These are phyloP conservation scores for Rhipidura dahli DNA, from an alignment of 2,113 vertebrate genomes.

Conservation along the genomic window DNA sequence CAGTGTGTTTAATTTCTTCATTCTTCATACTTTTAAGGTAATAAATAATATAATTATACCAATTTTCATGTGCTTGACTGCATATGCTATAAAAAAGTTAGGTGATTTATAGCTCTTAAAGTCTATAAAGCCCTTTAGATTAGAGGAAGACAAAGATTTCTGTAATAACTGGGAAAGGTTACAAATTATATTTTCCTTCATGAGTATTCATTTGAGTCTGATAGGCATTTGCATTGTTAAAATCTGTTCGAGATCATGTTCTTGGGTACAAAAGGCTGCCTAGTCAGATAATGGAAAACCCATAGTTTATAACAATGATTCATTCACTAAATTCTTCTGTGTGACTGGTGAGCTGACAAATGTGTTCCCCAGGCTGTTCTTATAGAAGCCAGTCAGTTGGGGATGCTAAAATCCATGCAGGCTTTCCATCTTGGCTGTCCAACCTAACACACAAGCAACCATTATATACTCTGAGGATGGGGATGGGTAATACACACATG, in stretches of 20 bases:
- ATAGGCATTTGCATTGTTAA: not conserved
- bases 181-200: slow-evolving; percentile 5
- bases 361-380: slow-evolving; percentile 14
- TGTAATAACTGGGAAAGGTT: not conserved
- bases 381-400: not conserved
- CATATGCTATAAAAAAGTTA: not conserved
- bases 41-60: not conserved
- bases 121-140: not conserved
- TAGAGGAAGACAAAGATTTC: slow-evolving; percentile 36
- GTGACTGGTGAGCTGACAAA: slow-evolving; percentile 21
- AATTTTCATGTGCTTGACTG: not conserved
- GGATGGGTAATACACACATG: not conserved
- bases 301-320: not conserved
- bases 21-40: not conserved
- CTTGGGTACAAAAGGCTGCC: not conserved
- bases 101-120: slow-evolving; percentile 2
- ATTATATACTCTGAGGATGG: not conserved
- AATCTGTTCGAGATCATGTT: slow-evolving; percentile 6
- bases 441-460: not conserved
- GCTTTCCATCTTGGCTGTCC: not conserved
- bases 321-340: not conserved
- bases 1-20: not conserved
- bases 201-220: not conserved
- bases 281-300: slow-evolving; percentile 2
- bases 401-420: not conserved